Percentiles rank a stretch among this genome's conserved stretches.
phyloP scores from a whole-genome alignment of 2,888 invertebrate species.

The Cheilosia urbana region DNA sequence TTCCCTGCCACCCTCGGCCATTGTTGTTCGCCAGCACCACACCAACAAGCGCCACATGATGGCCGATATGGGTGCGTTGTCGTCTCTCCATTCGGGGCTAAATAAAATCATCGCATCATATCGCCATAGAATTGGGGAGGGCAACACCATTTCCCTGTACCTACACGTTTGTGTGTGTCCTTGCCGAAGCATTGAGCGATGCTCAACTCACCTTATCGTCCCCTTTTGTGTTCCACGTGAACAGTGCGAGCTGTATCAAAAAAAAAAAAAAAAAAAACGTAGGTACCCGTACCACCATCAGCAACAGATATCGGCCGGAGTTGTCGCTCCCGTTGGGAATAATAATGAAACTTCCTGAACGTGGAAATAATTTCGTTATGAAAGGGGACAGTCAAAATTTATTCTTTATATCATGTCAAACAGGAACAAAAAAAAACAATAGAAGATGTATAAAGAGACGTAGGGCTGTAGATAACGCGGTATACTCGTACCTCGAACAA shows the following conservation, averaged over 20 bases:
- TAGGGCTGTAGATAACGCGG: constrained; percentile 50
- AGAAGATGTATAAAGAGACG: constrained; percentile 18
- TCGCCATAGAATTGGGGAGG: constrained; percentile 22
- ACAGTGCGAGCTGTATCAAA: not conserved
- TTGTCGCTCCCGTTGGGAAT: constrained; percentile 60
- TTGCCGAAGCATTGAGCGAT: constrained; percentile 56
- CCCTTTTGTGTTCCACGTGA: constrained; percentile 53
- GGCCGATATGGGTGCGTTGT: constrained; percentile 40
- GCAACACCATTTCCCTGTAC: constrained; percentile 1
- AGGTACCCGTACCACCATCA: constrained; percentile 45
- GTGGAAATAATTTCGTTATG: constrained; percentile 67
- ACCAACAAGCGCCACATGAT: constrained; percentile 43
- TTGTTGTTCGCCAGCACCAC: constrained; percentile 62
- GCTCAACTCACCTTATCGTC: constrained; percentile 70
- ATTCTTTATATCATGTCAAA: constrained; percentile 66
- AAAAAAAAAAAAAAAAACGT: not conserved
- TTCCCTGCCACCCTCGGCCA: constrained; percentile 37
- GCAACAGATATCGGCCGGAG: constrained; percentile 68
- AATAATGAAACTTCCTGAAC: constrained; percentile 66
- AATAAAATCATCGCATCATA: constrained; percentile 48
- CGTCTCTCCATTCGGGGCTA: constrained; percentile 25
- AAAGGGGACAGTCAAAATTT: constrained; percentile 69
- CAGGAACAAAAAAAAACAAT: constrained; percentile 8
- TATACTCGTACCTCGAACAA: constrained; percentile 29
- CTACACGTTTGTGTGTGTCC: not conserved